A percentile compares a stretch with the other conserved stretches of the same genome.
Conservation (phyloP, 1,140 invertebrate species). For the Diabrotica virgifera region DNA sequence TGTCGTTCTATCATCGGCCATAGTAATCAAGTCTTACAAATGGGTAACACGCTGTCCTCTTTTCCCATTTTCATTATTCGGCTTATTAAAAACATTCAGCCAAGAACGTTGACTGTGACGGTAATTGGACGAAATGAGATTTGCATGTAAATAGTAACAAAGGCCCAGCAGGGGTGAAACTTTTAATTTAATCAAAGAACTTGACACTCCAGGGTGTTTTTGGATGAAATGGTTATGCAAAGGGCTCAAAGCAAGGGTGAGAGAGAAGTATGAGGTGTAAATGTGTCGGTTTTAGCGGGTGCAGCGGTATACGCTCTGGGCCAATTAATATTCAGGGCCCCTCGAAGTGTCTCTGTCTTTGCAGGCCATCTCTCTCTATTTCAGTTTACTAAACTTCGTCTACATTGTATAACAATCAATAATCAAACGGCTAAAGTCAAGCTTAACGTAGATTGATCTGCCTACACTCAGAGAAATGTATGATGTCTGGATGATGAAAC, state of each 20-base stretch:
- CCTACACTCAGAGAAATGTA: too few relatives aligned
- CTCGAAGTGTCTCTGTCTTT: background rate
- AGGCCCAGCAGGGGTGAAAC: slow-evolving; percentile 37
- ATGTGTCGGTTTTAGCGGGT: slow-evolving; percentile 46
- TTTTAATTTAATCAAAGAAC: slow-evolving; percentile 52
- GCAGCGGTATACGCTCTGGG: slow-evolving; percentile 34
- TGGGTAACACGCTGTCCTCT: background rate
- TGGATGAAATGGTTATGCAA: slow-evolving; percentile 31
- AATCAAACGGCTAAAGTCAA: slow-evolving; percentile 16
- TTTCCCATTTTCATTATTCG: background rate
- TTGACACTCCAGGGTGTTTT: slow-evolving; percentile 46
- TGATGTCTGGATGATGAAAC: too few relatives aligned
- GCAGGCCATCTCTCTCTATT: background rate
- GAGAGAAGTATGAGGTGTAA: slow-evolving; percentile 44
- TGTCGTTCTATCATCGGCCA: too few relatives aligned
- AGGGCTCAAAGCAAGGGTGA: slow-evolving; percentile 29
- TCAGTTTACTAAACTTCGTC: background rate
- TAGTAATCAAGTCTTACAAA: too few relatives aligned
- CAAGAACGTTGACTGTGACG: background rate
- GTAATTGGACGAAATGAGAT: slow-evolving; percentile 43
- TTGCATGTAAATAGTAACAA: slow-evolving; percentile 48
- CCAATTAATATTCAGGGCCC: slow-evolving; percentile 45
- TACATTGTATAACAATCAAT: slow-evolving; percentile 15
- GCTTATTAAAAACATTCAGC: slow-evolving; percentile 1
- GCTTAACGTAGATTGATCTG: background rate